A percentile compares a stretch with the other conserved stretches of the same genome.
phyloP scores from a whole-genome alignment of 2,113 vertebrate genomes.

The Coracopsis vasa region DNA sequence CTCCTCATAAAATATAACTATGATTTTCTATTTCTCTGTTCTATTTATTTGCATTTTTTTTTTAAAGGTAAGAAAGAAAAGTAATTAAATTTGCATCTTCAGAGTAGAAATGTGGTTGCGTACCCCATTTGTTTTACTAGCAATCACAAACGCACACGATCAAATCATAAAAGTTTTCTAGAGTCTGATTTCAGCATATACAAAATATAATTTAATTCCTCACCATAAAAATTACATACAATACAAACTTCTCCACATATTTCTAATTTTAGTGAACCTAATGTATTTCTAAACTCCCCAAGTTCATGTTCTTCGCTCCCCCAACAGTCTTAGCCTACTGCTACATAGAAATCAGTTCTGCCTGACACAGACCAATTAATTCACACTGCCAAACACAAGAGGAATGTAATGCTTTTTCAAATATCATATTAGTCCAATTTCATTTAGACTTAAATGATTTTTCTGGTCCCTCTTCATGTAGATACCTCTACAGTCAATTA shows the following conservation, averaged over 20 bases:
- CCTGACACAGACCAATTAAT: slow-evolving; percentile 71
- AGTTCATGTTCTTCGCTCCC: background rate
- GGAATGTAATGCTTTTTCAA: slow-evolving; percentile 74
- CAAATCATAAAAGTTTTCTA: background rate
- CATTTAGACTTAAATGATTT: slow-evolving; percentile 93
- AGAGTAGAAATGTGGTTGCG: background rate
- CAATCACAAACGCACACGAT: background rate
- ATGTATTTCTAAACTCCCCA: background rate
- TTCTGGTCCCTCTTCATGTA: slow-evolving; percentile 86
- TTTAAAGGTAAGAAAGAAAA: background rate
- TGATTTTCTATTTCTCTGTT: background rate
- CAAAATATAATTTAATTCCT: background rate
- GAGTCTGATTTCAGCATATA: background rate
- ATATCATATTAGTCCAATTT: slow-evolving; percentile 94
- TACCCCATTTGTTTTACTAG: background rate
- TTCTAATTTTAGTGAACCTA: background rate
- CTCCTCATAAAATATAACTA: background rate
- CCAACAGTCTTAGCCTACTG: background rate
- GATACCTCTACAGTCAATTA: slow-evolving; percentile 94
- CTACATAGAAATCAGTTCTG: slow-evolving; percentile 34
- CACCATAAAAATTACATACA: background rate
- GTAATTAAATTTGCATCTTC: background rate
- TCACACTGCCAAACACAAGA: slow-evolving; percentile 68
- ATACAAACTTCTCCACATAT: background rate
- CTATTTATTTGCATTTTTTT: background rate